Percentiles rank a stretch among this genome's conserved stretches.
Conservation (phyloP, 2,888 invertebrate genomes). For the Drosophila birchii region DNA sequence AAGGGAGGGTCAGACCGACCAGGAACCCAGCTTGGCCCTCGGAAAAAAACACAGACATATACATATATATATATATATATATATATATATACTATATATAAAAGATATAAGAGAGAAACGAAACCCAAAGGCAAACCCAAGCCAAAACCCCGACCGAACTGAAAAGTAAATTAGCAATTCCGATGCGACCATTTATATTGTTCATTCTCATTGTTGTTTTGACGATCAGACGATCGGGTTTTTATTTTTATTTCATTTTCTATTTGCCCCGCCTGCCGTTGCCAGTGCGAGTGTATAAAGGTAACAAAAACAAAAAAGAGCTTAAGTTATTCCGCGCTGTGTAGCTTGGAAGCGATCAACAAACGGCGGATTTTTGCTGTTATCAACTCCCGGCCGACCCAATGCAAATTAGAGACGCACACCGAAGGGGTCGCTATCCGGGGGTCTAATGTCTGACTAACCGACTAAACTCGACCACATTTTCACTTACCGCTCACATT, state of each 20-base stretch:
- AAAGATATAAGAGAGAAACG: slow-evolving; percentile 22
- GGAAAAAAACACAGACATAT: not conserved
- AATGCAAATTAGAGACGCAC: slow-evolving; percentile 61
- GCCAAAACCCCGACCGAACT: slow-evolving; percentile 55
- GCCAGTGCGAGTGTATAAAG: slow-evolving; percentile 43
- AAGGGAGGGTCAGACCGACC: slow-evolving; percentile 34
- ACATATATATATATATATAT: not conserved
- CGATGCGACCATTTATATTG: slow-evolving; percentile 80
- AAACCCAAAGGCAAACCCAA: slow-evolving; percentile 43
- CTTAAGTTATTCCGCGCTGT: slow-evolving; percentile 36
- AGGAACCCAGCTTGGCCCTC: slow-evolving; percentile 22
- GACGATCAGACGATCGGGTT: slow-evolving; percentile 78
- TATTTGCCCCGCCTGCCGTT: slow-evolving; percentile 49
- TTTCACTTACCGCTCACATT: slow-evolving; percentile 60
- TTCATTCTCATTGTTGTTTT: slow-evolving; percentile 70
- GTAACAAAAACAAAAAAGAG: slow-evolving; percentile 17
- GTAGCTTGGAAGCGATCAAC: slow-evolving; percentile 41
- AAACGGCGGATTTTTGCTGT: slow-evolving; percentile 52
- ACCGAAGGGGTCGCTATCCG: slow-evolving; percentile 51
- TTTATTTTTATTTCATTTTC: slow-evolving; percentile 77
- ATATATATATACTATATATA: not conserved
- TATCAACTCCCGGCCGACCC: slow-evolving; percentile 62
- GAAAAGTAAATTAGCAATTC: slow-evolving; percentile 80
- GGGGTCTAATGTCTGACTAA: slow-evolving; percentile 69
- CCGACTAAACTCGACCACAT: slow-evolving; percentile 28